Base-by-base conservation (phyloP, 2,888 invertebrate genomes). In the Sesia apiformis region DNA sequence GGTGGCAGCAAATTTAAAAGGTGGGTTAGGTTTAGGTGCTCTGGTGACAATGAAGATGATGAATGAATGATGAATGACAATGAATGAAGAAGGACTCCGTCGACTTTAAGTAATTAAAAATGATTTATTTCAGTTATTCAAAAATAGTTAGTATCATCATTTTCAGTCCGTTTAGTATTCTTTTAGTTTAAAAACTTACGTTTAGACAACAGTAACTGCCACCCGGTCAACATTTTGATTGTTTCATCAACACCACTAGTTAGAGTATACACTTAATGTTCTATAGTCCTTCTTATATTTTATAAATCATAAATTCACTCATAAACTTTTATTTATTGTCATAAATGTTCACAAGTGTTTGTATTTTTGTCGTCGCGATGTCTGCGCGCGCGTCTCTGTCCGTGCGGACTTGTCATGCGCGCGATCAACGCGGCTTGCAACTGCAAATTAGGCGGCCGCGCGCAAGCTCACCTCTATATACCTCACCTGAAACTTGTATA, bases 131-230 rank as follows among this genome's bases (percentile, higher is more conserved):
- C 5, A 40, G 40, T 52, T 3, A 43, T 7, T 43, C 7, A 42
- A 3, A 7, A 7, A 42, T 42, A 7, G n/a, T 4, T 52, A 5
- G 40, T 7, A 49, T 4, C 6, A 38, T 49, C 4, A 5, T 49
- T 8, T 39, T 4, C 6, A 38, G 8, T 39, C 4, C 7, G 7
- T 51, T 39, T 39, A 43, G 8, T 39, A 39, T 39, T 7, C n/a
- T 7, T 6, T 8, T 4, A 39, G 8, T n/a, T 39, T 8, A 58
- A 52, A 52, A 58, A 84, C 88, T 88, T 67, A 89, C 88, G 59
- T 66, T 86, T 87, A 3, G 88, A 89, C 56, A 87, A 71, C 63
- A 86, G 61, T 53, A 87, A 72, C 70, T 81, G 82, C 88, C 88
- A 88, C 41, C 88, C 88, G 58, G 72, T 75, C 73, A 89, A 79